Conservation (phyloP, 2,797 vertebrate species). For the Aldrovandia affinis region DNA sequence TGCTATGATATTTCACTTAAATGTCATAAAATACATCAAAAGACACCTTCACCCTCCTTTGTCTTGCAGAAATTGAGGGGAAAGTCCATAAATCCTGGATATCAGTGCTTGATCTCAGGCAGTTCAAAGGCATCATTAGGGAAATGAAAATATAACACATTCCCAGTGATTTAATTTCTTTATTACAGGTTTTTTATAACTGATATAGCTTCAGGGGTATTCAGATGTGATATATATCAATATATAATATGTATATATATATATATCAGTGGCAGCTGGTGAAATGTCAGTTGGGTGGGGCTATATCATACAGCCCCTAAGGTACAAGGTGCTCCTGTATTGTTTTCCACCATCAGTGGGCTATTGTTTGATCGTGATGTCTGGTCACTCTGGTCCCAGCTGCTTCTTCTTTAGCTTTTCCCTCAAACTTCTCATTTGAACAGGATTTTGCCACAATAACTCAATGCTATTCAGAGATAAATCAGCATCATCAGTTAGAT, state of each 20-base stretch:
- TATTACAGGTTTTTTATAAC: background rate
- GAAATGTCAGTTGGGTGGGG: no score
- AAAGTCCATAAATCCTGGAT: slow-evolving; percentile 63
- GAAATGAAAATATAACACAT: slow-evolving; percentile 2
- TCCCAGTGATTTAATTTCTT: background rate
- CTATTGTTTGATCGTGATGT: no score
- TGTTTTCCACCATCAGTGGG: no score
- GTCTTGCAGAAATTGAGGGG: slow-evolving; percentile 64
- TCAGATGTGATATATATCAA: background rate
- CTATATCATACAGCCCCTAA: background rate
- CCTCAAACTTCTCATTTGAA: no score
- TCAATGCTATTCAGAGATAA: no score
- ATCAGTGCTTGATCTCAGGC: slow-evolving; percentile 59
- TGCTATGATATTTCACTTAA: slow-evolving; percentile 38
- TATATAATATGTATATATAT: background rate
- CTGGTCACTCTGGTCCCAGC: no score
- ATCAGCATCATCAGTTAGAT: no score
- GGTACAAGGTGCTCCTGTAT: no score
- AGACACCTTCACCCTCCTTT: slow-evolving; percentile 55
- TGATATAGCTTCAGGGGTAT: background rate
- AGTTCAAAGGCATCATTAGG: slow-evolving; percentile 67
- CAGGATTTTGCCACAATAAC: no score
- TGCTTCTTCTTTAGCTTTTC: no score
- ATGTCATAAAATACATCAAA: slow-evolving; percentile 31
- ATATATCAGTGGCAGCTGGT: no score